Evolutionary conservation across 1,140 invertebrate species (phyloP), one percentile per base, ranked within the genome.

Genomic region (Aricia agestis): DNA sequence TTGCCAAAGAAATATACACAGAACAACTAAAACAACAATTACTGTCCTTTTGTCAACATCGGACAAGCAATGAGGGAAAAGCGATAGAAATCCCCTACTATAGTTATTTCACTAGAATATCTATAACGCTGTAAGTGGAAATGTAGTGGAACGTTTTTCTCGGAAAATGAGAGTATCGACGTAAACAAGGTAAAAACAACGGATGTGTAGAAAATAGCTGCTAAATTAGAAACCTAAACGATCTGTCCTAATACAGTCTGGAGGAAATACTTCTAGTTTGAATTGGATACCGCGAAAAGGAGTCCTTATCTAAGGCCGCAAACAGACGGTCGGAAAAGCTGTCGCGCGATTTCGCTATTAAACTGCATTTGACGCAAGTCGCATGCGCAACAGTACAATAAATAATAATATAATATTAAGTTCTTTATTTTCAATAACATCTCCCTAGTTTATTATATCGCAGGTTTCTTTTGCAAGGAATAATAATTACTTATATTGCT

Each of bases 111-210:
- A 52, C 45, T 52, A 15, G 45, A 52, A 52, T 52, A 52, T 52
- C 45, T 9, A 52, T 52, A 52, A 52, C 45, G 45, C 45, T 52
- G 13, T 52, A 7, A 36, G 36, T 52, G 45, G 13, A 52, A 52
- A 52, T 15, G 45, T 52, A 52, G 36, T 36, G 36, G 45, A 52
- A 13, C 13, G 45, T 52, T 36, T 36, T 36, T 52, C 45, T 52
- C 13, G 45, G 45, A 52, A 52, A 52, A 52, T 13, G 6, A 52
- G 45, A 52, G 45, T 52, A 52, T 52, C 45, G 11, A 52, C 45
- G 45, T 52, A 52, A 52, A 52, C 45, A 52, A 52, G 45, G 45
- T 52, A 52, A 52, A 52, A 52, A 52, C 45, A 52, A 52, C 45
- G 45, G 45, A 52, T 52, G 45, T 52, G 45, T 52, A 52, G 45